A percentile compares a stretch with the other conserved stretches of the same genome.
These are phyloP conservation scores for Takifugu rubripes DNA, from an alignment of 2,797 vertebrate species.

Conservation along the genomic window DNA sequence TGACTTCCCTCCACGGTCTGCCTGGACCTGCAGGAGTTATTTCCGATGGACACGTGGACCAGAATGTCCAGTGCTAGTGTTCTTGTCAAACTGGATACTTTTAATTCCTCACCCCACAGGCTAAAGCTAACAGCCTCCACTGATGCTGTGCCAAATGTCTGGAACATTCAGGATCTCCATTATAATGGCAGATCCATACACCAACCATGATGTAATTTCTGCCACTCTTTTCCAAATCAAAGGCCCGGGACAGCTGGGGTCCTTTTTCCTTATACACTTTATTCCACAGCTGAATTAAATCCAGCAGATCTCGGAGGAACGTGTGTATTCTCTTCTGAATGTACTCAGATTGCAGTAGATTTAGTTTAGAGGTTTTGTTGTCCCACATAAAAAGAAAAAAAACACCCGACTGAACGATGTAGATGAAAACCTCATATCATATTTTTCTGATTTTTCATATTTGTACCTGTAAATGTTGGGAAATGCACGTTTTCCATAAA, in stretches of 20 bases:
- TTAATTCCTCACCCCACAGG: slow-evolving; percentile 20
- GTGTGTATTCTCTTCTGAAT: slow-evolving; percentile 27
- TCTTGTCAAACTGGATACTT: slow-evolving; percentile 20
- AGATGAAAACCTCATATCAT: slow-evolving; percentile 25
- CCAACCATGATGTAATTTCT: slow-evolving; percentile 34
- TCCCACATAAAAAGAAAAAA: slow-evolving; percentile 27
- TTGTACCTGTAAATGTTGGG: slow-evolving; percentile 27
- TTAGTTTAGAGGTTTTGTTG: slow-evolving; percentile 36
- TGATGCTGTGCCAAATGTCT: slow-evolving; percentile 43
- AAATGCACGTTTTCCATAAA: slow-evolving; percentile 3
- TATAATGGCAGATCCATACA: slow-evolving; percentile 44
- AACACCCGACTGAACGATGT: slow-evolving; percentile 26
- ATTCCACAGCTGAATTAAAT: slow-evolving; percentile 25
- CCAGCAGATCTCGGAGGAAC: slow-evolving; percentile 4
- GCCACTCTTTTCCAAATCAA: slow-evolving; percentile 8
- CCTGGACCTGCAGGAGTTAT: slow-evolving; percentile 18
- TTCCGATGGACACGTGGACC: slow-evolving; percentile 30
- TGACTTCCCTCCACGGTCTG: slow-evolving; percentile 55
- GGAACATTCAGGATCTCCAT: slow-evolving; percentile 39
- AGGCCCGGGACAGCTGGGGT: slow-evolving; percentile 17
- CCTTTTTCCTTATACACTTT: slow-evolving; percentile 17
- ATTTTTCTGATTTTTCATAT: slow-evolving; percentile 32
- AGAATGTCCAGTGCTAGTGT: slow-evolving; percentile 46
- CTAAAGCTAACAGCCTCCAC: slow-evolving; percentile 16
- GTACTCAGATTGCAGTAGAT: slow-evolving; percentile 28